Conservation (phyloP, 2,888 invertebrate species). For the Notocelia uddmanniana region DNA sequence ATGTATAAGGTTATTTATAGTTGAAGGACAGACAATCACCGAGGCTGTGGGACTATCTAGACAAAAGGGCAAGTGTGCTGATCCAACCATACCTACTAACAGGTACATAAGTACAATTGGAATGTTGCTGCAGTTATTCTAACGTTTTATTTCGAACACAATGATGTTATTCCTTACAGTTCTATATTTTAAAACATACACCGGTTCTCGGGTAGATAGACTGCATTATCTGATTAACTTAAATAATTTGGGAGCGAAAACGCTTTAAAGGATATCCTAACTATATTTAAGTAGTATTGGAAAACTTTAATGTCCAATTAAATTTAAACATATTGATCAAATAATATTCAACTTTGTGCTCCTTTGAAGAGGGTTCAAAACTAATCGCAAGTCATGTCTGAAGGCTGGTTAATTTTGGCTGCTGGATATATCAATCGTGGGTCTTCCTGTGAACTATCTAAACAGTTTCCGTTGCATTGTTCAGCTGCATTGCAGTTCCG, state of each 20-base stretch:
- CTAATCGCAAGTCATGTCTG: neutral
- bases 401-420: neutral
- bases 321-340: neutral
- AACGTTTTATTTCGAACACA: slow-evolving; percentile 21
- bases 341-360: neutral
- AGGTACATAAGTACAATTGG: neutral
- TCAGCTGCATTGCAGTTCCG: slow-evolving; percentile 45
- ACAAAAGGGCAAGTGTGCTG: slow-evolving; percentile 36
- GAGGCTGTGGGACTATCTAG: slow-evolving; percentile 47
- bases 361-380: neutral
- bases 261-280: neutral
- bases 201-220: too few relatives aligned
- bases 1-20: slow-evolving; percentile 71
- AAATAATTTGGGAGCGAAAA: neutral
- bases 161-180: neutral
- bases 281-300: neutral
- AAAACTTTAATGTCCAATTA: neutral
- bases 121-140: slow-evolving; percentile 21
- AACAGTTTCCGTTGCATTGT: slow-evolving; percentile 59
- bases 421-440: neutral
- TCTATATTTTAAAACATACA: neutral
- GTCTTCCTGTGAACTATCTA: slow-evolving; percentile 14
- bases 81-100: slow-evolving; percentile 8
- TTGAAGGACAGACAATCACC: slow-evolving; percentile 82
- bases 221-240: too few relatives aligned